phyloP scores from a whole-genome alignment of 2,888 invertebrate species.

The Plemyria rubiginata region DNA sequence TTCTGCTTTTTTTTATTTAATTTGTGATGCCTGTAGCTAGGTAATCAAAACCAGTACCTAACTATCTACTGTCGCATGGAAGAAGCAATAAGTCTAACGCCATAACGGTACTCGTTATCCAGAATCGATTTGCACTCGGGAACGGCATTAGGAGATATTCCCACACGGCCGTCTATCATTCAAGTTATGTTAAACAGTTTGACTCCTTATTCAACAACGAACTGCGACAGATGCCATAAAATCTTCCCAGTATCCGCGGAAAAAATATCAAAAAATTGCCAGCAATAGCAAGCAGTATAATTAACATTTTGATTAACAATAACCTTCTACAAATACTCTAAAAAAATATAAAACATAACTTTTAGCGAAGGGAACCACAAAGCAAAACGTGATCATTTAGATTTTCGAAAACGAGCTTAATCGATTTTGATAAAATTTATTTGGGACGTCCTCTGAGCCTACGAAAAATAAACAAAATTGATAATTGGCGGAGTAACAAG shows the following conservation, averaged over 20 bases:
- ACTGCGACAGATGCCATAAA: neutral
- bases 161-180: slow-evolving; percentile 26
- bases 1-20: neutral
- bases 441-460: too few relatives aligned
- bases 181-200: slow-evolving; percentile 22
- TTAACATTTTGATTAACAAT: too few relatives aligned
- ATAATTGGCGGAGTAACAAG: too few relatives aligned
- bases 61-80: neutral
- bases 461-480: too few relatives aligned
- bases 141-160: slow-evolving; percentile 25
- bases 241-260: neutral
- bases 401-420: too few relatives aligned
- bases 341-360: too few relatives aligned
- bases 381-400: too few relatives aligned
- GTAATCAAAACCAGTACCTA: neutral
- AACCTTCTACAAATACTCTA: too few relatives aligned
- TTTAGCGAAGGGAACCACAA: too few relatives aligned
- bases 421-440: too few relatives aligned
- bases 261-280: too few relatives aligned
- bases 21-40: neutral
- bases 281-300: too few relatives aligned
- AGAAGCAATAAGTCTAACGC: slow-evolving; percentile 15
- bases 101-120: slow-evolving; percentile 26
- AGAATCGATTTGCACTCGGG: slow-evolving; percentile 26
- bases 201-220: neutral